Base-by-base conservation (phyloP, 2,113 vertebrate species). In the Rhineura floridana region DNA sequence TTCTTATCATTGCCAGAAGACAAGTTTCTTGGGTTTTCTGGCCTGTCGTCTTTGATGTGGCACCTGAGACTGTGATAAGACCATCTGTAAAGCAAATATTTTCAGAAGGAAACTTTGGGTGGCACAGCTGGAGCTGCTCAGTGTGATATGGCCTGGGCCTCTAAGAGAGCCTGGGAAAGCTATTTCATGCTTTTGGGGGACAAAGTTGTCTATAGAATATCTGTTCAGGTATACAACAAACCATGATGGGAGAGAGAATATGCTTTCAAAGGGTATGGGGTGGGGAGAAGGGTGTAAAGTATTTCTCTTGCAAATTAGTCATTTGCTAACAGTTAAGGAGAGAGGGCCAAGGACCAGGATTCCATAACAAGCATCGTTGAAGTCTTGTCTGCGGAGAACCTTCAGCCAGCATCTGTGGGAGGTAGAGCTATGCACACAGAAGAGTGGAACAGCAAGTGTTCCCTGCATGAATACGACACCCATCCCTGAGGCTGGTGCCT, bases 401-500 rank as follows among this genome's bases (percentile, higher is more conserved):
- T 48, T 84, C 36, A 12, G 25, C 25, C 65, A 79, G 79, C 63
- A 19, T 36, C 33, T 23, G 67, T 25, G 42, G 69, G 50, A 63
- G 69, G 50, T 9, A 9, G 19, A 0, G 17, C 39, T 44, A 8
- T 73, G 23, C 46, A 33, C 36, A 30, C 39, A 46, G 30, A 81
- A 48, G 4, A 3, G 4, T 28, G 52, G 55, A 42, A 63, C 6
- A 59, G 69, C 12, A 63, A 82, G 12, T 62, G n/a, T 73, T 46
- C 42, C 79, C 13, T 36, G 36, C 52, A 21, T 65, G 33, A 6
- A 75, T 50, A 42, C 21, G 9, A 62, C 69, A 88, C 80, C 87
- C 81, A 88, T 83, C 55, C 72, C 72, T 62, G 48, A 39, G 12
- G 78, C 63, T 84, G 44, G 33, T 52, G 81, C 55, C 89, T 86